phyloP scores from a whole-genome alignment of 1,140 invertebrate species.

The Sinonovacula constricta region DNA sequence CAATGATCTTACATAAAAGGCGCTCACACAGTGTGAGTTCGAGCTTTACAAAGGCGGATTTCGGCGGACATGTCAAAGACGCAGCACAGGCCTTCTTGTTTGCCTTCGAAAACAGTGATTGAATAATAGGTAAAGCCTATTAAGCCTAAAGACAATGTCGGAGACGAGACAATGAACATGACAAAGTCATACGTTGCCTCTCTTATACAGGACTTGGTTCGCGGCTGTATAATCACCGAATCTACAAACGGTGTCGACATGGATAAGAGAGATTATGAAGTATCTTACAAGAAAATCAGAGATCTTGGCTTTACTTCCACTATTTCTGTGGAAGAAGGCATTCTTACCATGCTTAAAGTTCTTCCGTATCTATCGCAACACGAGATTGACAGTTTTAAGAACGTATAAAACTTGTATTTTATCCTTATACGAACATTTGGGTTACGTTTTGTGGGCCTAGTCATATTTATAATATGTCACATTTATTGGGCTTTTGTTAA shows the following conservation, averaged over 20 bases:
- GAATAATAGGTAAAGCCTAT: constrained; percentile 63
- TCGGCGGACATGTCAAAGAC: constrained; percentile 70
- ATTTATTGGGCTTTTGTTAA: too few species aligned
- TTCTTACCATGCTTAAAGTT: constrained; percentile 59
- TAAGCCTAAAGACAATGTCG: too few species aligned
- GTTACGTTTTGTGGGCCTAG: too few species aligned
- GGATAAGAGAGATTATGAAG: constrained; percentile 67
- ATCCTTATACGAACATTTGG: too few species aligned
- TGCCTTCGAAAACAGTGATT: constrained; percentile 57
- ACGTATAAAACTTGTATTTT: constrained; percentile 57
- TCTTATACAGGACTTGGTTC: constrained; percentile 57
- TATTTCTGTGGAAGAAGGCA: constrained; percentile 63
- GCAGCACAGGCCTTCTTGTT: constrained; percentile 68
- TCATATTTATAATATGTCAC: too few species aligned
- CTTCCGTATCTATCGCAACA: constrained; percentile 51
- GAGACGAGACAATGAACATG: constrained; percentile 67
- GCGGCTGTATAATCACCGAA: constrained; percentile 54
- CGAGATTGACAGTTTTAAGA: constrained; percentile 56
- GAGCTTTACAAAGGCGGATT: constrained; percentile 72
- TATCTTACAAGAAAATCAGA: constrained; percentile 63
- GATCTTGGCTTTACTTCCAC: constrained; percentile 59
- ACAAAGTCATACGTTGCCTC: constrained; percentile 66
- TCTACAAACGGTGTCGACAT: constrained; percentile 59
- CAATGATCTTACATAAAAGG: constrained; percentile 72
- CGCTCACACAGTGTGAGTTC: constrained; percentile 65